Conservation (phyloP, 2,113 vertebrate species). For the Microcebus tavaratra region DNA sequence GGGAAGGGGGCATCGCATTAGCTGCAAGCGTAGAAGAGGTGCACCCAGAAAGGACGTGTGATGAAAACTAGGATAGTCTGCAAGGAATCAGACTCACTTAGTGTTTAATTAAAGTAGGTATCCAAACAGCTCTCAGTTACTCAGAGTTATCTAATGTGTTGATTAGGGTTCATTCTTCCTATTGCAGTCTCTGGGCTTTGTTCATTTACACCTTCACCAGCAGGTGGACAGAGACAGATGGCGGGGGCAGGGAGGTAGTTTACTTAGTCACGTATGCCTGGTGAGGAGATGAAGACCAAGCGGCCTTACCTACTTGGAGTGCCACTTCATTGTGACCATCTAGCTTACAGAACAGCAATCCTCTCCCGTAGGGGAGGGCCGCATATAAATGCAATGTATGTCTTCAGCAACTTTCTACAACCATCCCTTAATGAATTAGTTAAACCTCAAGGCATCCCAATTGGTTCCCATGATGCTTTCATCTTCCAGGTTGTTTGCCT, state of each 20-base stretch:
- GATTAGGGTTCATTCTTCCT: neutral
- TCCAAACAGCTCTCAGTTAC: neutral
- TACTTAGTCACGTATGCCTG: neutral
- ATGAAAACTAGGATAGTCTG: neutral
- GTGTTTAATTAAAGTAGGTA: neutral
- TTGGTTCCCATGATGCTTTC: constrained; percentile 27
- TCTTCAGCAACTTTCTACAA: constrained; percentile 11
- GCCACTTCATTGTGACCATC: neutral
- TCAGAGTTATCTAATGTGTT: neutral
- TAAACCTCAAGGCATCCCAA: constrained; percentile 42
- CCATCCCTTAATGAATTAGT: constrained; percentile 50
- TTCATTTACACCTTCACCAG: neutral
- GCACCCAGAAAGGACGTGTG: neutral
- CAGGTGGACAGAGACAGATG: neutral
- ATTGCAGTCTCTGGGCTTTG: neutral
- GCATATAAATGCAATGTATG: constrained; percentile 26
- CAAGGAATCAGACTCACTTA: neutral
- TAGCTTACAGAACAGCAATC: neutral
- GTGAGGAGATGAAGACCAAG: neutral
- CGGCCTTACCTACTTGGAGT: neutral
- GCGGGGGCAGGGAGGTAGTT: neutral
- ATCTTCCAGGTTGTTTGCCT: constrained; percentile 61
- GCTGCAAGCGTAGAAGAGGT: neutral
- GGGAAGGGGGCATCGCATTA: neutral
- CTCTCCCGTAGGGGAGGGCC: neutral